Base-by-base conservation (phyloP, 2,797 vertebrate species). In the Coreius guichenoti region DNA sequence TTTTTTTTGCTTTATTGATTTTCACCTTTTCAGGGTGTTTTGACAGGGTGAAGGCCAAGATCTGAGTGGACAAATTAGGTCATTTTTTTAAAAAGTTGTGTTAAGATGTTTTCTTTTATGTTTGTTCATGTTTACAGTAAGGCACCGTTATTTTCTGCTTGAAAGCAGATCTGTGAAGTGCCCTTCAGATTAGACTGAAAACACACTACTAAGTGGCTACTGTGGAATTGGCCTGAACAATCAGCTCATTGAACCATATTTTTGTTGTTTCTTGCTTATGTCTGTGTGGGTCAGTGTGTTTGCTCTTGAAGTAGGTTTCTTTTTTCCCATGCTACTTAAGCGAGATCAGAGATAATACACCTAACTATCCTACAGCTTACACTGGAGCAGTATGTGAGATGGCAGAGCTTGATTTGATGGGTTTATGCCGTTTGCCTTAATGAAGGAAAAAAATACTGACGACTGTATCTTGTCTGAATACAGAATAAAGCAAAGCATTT, bases 401-500 rank as follows among this genome's bases (percentile, higher is more conserved):
- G 39, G 56, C 11, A 31, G 39, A 82, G 26, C 23, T 54, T 54
- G 6, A 45, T 65, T 78, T 72, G 49, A 72, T 78, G 36, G 83
- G 65, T 82, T 12, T 65, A 51, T 65, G 45, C 83, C 73, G 29
- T 75, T 78, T 87, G 86, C 86, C 73, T 85, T 85, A 87, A 85
- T 36, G 11, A 65, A 70, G 19, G 80, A 82, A 56, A 80, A 70
- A 67, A 76, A 56, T 69, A 73, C 5, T 33, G 49, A 56, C 8
- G 33, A 54, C 14, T 86, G 81, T 78, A 77, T 78, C n/a, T 47
- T 9, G 39, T 45, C 68, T 65, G 65, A 68, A 81, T 89, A 73
- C 72, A 23, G 49, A 82, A 76, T 56, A 13, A 13, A 89, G 72
- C 88, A 89, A 87, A 89, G 51, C 75, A 69, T 87, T 83, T 82